These are phyloP conservation scores for Lumbricus terrestris DNA, from an alignment of 2,888 invertebrate genomes.

Conservation along the genomic window DNA sequence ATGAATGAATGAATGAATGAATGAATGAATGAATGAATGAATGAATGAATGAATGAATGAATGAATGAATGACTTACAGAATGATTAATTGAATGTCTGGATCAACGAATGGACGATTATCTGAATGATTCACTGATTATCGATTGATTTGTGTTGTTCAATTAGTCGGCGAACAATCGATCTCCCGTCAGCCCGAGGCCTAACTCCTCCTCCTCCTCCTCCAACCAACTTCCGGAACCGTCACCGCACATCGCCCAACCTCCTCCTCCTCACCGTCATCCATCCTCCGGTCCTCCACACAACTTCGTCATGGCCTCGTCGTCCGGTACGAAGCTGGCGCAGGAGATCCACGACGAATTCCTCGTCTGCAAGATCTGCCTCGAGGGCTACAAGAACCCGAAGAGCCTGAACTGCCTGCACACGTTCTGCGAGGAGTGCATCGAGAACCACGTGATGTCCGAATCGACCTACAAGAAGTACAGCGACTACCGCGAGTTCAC, in stretches of 20 bases:
- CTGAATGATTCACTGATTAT: not conserved
- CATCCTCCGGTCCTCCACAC: not conserved
- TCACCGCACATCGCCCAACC: not conserved
- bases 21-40: no score
- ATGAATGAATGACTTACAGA: no score
- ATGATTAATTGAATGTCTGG: no score
- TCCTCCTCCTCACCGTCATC: not conserved
- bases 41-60: no score
- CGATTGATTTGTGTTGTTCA: no score
- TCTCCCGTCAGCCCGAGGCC: not conserved
- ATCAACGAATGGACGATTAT: no score
- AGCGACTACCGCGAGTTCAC: constrained; percentile 60
- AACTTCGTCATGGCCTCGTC: constrained; percentile 24
- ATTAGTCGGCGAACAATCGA: not conserved
- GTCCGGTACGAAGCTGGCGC: constrained; percentile 49
- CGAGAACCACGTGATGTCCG: constrained; percentile 57
- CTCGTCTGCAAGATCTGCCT: constrained; percentile 60
- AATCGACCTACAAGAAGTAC: constrained; percentile 59
- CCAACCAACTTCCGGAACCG: not conserved
- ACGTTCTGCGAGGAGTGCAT: constrained; percentile 59
- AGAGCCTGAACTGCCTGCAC: constrained; percentile 59
- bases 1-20: no score
- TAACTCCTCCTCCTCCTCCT: no score
- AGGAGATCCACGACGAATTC: constrained; percentile 60
- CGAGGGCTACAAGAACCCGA: constrained; percentile 58